These are phyloP conservation scores for Dastarcus helophoroides DNA, from an alignment of 2,888 invertebrate species.

Conservation along the genomic window DNA sequence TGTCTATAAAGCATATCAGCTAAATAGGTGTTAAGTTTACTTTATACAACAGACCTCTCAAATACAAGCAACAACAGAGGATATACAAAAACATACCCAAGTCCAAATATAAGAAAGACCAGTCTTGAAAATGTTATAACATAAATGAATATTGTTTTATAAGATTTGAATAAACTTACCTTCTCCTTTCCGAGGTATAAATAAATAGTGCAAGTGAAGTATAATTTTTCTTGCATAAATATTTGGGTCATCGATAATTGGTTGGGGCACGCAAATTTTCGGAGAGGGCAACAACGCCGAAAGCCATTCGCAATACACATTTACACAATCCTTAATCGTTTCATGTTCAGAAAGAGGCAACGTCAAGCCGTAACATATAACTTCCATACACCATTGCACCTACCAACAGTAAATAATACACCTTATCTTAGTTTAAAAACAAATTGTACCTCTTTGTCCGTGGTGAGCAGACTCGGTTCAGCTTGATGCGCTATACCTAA, in stretches of 20 bases:
- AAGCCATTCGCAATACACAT: constrained; percentile 95
- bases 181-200: constrained; percentile 86
- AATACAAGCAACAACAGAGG: no score
- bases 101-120: constrained; percentile 81
- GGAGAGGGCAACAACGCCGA: constrained; percentile 74
- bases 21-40: no score
- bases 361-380: constrained; percentile 83
- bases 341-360: constrained; percentile 86
- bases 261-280: constrained; percentile 78
- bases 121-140: constrained; percentile 68
- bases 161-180: constrained; percentile 44
- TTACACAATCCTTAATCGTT: constrained; percentile 89
- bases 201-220: constrained; percentile 86
- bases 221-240: constrained; percentile 84
- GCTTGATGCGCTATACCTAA: constrained; percentile 65
- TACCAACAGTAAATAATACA: constrained; percentile 33
- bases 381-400: constrained; percentile 82
- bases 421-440: no score
- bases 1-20: no score
- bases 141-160: constrained; percentile 4
- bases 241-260: constrained; percentile 81
- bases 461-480: constrained; percentile 71
- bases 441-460: constrained; percentile 79
- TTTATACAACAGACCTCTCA: no score
- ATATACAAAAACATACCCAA: constrained; percentile 64